Conservation (phyloP, 2,888 invertebrate genomes). For the Clusia tigrina region DNA sequence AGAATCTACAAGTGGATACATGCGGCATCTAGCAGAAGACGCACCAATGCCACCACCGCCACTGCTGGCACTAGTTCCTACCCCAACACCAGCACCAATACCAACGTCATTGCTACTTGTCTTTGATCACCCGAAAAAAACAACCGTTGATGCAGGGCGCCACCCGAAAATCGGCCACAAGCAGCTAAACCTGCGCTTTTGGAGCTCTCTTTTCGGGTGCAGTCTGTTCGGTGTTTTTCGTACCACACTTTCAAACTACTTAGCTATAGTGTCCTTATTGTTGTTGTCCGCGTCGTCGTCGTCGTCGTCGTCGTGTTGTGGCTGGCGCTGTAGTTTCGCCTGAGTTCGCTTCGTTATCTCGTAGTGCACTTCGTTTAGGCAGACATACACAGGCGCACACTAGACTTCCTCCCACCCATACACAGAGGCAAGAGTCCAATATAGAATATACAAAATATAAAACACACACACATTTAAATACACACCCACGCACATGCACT, state of each 20-base stretch:
- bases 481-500: conserved; percentile 17
- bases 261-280: conserved; percentile 16
- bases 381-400: background rate
- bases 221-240: conserved; percentile 20
- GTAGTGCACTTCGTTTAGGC: conserved; percentile 52
- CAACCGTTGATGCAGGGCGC: conserved; percentile 16
- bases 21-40: conserved; percentile 16
- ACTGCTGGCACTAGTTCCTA: conserved; percentile 1
- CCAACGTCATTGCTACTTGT: conserved; percentile 21
- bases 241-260: conserved; percentile 9
- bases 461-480: conserved; percentile 13
- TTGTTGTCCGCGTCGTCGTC: conserved; percentile 28
- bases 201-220: conserved; percentile 26
- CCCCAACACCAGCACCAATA: conserved; percentile 13
- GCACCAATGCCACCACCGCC: background rate
- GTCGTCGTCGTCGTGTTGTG: conserved; percentile 20
- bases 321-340: conserved; percentile 43
- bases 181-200: conserved; percentile 35
- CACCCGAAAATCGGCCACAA: conserved; percentile 55
- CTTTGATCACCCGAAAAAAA: conserved; percentile 31
- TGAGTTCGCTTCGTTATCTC: conserved; percentile 59
- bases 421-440: too few species aligned
- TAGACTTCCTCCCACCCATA: too few species aligned
- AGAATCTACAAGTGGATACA: conserved; percentile 29
- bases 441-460: too few species aligned